Percentiles rank a stretch among this genome's conserved stretches.
phyloP scores from a whole-genome alignment of 2,113 vertebrate genomes.

The Gila orcuttii region DNA sequence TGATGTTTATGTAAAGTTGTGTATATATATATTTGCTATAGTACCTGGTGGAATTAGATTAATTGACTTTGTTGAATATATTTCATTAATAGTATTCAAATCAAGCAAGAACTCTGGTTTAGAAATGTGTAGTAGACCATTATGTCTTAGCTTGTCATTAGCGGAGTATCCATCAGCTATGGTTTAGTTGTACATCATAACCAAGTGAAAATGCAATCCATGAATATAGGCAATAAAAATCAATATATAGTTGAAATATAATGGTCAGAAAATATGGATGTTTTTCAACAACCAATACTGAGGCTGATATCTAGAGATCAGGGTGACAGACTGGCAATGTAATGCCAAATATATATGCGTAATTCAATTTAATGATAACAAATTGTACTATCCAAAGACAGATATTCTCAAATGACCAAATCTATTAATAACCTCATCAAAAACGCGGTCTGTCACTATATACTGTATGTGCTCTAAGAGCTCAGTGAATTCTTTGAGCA shows the following conservation, averaged over 20 bases:
- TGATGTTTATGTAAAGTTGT: not conserved
- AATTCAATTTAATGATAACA: not conserved
- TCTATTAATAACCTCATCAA: not conserved
- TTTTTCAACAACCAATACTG: not conserved
- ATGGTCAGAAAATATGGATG: not conserved
- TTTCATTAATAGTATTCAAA: not conserved
- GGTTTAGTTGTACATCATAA: not conserved
- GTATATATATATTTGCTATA: not conserved
- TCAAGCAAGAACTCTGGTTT: not conserved
- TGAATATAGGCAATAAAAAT: not conserved
- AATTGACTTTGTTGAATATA: not conserved
- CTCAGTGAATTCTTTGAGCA: not conserved
- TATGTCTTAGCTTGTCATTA: slow-evolving; percentile 2
- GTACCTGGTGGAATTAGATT: not conserved
- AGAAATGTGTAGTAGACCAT: not conserved
- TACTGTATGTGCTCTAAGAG: not conserved
- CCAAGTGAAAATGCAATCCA: not conserved
- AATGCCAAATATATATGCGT: not conserved
- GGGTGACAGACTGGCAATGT: not conserved
- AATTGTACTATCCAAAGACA: not conserved
- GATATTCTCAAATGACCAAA: not conserved
- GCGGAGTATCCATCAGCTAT: not conserved
- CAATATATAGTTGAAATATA: not conserved
- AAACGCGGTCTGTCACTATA: not conserved
- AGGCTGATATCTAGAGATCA: not conserved